Conservation (phyloP, 1,140 invertebrate genomes). For the Saccostrea glomerata region DNA sequence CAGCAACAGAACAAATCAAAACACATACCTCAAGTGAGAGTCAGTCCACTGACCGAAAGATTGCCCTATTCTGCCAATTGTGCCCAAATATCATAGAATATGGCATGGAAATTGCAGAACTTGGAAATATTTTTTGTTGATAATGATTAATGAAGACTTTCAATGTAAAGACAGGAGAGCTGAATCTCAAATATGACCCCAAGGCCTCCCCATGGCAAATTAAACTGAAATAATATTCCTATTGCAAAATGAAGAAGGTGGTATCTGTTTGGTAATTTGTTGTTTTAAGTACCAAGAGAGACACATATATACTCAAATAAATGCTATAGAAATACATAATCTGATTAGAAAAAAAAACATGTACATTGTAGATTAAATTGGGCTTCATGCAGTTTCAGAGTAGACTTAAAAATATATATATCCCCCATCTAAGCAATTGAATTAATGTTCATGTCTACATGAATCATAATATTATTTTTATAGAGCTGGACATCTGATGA, state of each 20-base stretch:
- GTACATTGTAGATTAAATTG: not conserved
- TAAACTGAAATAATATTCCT: not conserved
- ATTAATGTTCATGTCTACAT: too few species aligned
- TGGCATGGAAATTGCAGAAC: not conserved
- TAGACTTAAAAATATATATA: too few species aligned
- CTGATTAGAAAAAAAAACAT: not conserved
- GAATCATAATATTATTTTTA: not conserved
- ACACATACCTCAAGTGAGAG: not conserved
- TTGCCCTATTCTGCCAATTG: not conserved
- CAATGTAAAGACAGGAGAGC: not conserved
- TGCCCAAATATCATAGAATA: not conserved
- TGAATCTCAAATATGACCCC: not conserved
- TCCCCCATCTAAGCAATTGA: too few species aligned
- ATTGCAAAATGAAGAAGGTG: not conserved
- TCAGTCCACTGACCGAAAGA: not conserved
- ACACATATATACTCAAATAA: not conserved
- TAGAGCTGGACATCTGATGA: not conserved
- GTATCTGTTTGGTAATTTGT: not conserved
- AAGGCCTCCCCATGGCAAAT: not conserved
- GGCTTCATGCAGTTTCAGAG: not conserved
- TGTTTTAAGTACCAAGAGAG: not conserved
- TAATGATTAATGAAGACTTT: not conserved
- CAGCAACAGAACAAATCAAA: not conserved
- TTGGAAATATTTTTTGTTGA: not conserved
- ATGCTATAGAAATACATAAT: not conserved